Base-by-base conservation (phyloP, 1,140 invertebrate species). In the Antheraea mylitta region DNA sequence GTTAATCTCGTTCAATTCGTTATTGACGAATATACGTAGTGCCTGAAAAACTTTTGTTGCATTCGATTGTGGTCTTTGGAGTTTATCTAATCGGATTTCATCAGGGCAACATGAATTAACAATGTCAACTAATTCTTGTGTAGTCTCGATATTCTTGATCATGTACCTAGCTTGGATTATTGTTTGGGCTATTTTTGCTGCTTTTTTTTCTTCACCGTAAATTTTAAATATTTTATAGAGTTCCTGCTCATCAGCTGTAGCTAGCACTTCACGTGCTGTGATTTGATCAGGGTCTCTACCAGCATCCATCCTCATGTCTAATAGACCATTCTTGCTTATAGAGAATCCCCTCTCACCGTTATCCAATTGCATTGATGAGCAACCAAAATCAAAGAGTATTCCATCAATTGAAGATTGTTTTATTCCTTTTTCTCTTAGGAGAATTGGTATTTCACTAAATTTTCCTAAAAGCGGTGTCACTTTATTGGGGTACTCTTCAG, bases 271-370 rank as follows among this genome's bases (percentile, higher is more conserved):
- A 36, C 96, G 95, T 53, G 97, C 98, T 37, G 96, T 98, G 16
- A 96, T 94, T 77, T 95, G 93, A 59, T 95, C 93, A 18, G 95
- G 93, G 83, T 93, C 95, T 77, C 96, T 94, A 37, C 93, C 90
- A 3, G 95, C 95, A 93, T 98, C 97, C 98, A 99, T 99, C 85
- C 98, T 93, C 98, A 99, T 99, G 84, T 99, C 98, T 62, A 99
- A 93, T 9, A 96, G 96, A 0, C 97, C 98, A 93, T 98, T 94
- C 83, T 95, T 94, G 61, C 94, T 96, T 0, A 99, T 76, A 13
- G 96, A 95, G 92, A 99, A 99, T 7, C 98, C 98, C 83, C 98
- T 93, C 18, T 94, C 92, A 3, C 94, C 91, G 78, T 93, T 93
- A 82, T 99, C 96, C 85, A 98, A 96, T 91, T 99, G 98, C 97